Base-by-base conservation (phyloP, 2,113 vertebrate genomes). In the Saguinus imperator region DNA sequence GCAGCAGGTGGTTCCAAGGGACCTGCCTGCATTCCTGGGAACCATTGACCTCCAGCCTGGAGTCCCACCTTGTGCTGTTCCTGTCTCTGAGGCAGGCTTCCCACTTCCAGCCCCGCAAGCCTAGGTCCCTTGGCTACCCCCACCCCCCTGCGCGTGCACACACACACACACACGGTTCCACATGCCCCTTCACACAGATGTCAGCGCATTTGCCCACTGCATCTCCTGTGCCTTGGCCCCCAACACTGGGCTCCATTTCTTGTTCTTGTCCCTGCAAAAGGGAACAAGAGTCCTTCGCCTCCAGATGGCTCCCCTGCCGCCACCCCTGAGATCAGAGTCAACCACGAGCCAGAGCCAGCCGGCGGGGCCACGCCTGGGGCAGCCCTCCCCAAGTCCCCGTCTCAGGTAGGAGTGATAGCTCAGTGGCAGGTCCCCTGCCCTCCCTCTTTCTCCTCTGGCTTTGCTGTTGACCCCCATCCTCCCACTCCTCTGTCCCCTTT, bases 341-440 rank as follows among this genome's bases (percentile, higher is more conserved):
- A 99, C 98, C 99, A 99, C 35, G 99, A 99, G 68, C 98, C 98
- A 18, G 98, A 98, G 52, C 98, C 98, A 2, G 98, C 99, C 97
- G 75, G 98, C 25, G 93, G 97, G 86, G 98, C 98, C 93, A 43
- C 99, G 2, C 99, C 99, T 25, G 99, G 98, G 98, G 99, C 99
- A 79, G 97, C 99, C 92, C 99, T 99, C 97, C 99, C 99, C 90
- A 99, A 99, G 98, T 99, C 99, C 96, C 99, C 99, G 0, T 99
- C 99, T 98, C 99, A 99, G 99, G 99, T 99, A 99, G 98, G 94
- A 94, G 32, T 66, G 32, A 2, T 1, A 23, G 32, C 70, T 79
- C 1, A 0, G 37, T 3, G 12, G 37, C 72, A 86, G 64, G 87
- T 64, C 29, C 48, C 83, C 81, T 87, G 21, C 12, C 27, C 32